Conservation (phyloP, 1,140 invertebrate species). For the Eupristina koningsbergeri region DNA sequence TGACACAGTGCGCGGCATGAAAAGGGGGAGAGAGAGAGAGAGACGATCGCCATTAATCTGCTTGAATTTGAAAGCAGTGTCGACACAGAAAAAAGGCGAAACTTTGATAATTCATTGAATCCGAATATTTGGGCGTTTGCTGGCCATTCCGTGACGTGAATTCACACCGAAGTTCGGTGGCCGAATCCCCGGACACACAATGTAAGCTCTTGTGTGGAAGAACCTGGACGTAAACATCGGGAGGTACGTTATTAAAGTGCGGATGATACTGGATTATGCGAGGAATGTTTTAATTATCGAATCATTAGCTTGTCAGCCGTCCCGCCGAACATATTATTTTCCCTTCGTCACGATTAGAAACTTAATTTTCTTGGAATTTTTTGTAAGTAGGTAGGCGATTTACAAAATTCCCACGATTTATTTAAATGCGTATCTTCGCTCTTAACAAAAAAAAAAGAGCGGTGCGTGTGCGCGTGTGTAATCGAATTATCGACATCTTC, state of each 20-base stretch:
- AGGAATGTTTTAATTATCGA: background rate
- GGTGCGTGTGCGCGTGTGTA: background rate
- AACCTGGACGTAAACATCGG: no score
- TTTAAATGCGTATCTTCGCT: background rate
- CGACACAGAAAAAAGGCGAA: background rate
- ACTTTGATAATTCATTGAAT: conserved; percentile 3
- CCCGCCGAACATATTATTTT: background rate
- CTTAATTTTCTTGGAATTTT: background rate
- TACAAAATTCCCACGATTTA: background rate
- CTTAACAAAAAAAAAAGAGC: no score
- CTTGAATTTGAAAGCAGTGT: background rate
- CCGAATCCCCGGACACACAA: no score
- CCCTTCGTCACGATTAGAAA: background rate
- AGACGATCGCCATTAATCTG: background rate
- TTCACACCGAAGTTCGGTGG: background rate
- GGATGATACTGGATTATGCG: no score
- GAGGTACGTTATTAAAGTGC: no score
- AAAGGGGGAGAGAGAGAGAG: background rate
- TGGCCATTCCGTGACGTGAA: background rate
- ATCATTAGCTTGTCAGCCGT: background rate
- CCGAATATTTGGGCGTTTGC: background rate
- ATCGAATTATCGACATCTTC: no score
- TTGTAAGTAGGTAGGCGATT: background rate
- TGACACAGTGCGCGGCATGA: background rate
- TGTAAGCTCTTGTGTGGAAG: no score